Evolutionary conservation across 1,140 invertebrate genomes (phyloP).

Genomic region (Bemisia tabaci): DNA sequence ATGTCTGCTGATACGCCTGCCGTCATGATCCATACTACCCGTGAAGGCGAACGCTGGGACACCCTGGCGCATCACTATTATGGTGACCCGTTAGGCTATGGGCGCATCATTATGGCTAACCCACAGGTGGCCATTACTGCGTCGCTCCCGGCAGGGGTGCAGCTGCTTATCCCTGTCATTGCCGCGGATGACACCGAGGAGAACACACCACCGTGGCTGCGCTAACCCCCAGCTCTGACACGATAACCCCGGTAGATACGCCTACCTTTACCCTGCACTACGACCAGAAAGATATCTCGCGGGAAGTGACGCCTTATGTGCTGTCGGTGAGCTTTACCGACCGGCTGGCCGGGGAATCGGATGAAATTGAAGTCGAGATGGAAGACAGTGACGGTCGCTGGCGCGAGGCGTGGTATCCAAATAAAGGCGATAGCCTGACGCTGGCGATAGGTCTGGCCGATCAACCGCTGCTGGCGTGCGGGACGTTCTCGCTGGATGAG

Average conservation of each 20-base stretch:
- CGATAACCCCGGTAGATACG: background rate
- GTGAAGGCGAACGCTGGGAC: no score
- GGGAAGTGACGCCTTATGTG: background rate
- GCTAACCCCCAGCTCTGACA: background rate
- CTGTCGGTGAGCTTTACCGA: background rate
- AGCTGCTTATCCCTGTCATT: no score
- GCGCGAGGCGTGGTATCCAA: slow-evolving; percentile 1
- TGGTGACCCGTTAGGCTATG: no score
- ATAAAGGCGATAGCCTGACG: background rate
- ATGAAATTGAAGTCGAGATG: background rate
- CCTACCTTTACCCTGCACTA: background rate
- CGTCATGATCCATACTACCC: no score
- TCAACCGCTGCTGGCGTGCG: background rate
- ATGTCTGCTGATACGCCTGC: background rate
- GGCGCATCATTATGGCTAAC: no score
- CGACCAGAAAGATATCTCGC: slow-evolving; percentile 1
- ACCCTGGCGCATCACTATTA: no score
- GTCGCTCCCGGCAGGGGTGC: no score
- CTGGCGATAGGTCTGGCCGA: background rate
- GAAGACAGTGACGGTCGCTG: background rate
- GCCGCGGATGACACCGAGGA: no score
- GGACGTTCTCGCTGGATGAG: background rate
- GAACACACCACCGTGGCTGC: no score
- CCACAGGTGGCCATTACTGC: no score
- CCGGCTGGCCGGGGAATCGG: background rate